Evolutionary conservation across 2,113 vertebrate species (phyloP), one percentile per base, ranked within the genome.

Genomic region (Nothobranchius furzeri): DNA sequence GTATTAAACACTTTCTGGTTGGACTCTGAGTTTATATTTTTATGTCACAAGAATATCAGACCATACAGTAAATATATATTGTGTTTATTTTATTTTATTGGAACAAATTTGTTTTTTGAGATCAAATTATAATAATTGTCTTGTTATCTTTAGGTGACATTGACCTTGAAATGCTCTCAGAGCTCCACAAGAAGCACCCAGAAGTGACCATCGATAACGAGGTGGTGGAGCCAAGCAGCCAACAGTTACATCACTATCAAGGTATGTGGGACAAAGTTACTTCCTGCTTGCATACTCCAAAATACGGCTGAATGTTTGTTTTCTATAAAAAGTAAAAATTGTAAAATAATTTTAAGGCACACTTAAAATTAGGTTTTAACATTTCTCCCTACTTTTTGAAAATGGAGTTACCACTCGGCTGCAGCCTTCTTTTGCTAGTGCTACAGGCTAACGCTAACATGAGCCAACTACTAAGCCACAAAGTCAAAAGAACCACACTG

Each of bases 161-260:
- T 68, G 94, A 95, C 71, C 71, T 95, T 12, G 90, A 95, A 87
- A 95, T 95, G 80, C 82, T 95, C 55, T 85, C 87, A 43, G 78
- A 93, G 75, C 84, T 95, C 12, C 89, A 82, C 69, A 65, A 84
- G 71, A 92, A 84, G 40, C 91, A 93, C 81, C 95, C 94, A 2
- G 88, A 79, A 25, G 83, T 85, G 73, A 81, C 74, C 0, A 88
- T 96, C 65, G 88, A 93, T 75, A 93, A 92, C 0, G 93, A 96
- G 75, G 92, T 95, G 40, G 88, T 95, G 83, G 95, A 96, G 68
- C 95, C 94, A 6, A 95, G 93, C 73, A 68, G 79, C 10, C 90
- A 93, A 70, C 93, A 95, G 3, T 86, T 95, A 53, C 77, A 92
- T 15, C 87, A 91, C 60, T 95, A 94, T 85, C 95, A 84, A 92